Percentiles rank a stretch among this genome's conserved stretches.
These are phyloP conservation scores for Okamejei kenojei DNA, from an alignment of 2,797 vertebrate genomes.

Conservation along the genomic window DNA sequence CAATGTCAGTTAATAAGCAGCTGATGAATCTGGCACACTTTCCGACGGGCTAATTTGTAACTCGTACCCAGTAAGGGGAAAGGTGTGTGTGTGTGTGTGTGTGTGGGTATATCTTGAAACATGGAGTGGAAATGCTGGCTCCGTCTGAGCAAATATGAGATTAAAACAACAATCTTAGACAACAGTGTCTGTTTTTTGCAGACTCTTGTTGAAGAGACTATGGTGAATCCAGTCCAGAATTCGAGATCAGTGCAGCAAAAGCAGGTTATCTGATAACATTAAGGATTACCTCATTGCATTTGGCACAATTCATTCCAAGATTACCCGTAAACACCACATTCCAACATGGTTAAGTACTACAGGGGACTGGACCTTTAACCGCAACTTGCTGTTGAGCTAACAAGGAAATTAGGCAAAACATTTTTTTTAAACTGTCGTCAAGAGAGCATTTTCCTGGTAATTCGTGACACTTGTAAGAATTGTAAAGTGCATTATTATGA, in stretches of 20 bases:
- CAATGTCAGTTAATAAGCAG: background rate
- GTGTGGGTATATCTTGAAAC: too few species aligned
- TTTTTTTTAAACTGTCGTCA: background rate
- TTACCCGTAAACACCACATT: background rate
- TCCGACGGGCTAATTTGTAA: background rate
- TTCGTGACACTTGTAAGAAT: background rate
- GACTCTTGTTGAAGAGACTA: background rate
- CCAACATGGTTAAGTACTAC: background rate
- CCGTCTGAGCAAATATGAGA: constrained; percentile 14
- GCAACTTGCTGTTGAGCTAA: background rate
- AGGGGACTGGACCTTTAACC: constrained; percentile 9
- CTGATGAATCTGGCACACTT: background rate
- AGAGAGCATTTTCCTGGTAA: background rate
- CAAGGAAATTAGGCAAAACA: background rate
- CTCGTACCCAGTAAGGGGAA: background rate
- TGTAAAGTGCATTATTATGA: background rate
- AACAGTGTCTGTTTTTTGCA: background rate
- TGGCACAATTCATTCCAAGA: constrained; percentile 25
- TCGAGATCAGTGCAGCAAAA: constrained; percentile 9
- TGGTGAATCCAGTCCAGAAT: constrained; percentile 2
- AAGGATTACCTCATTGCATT: constrained; percentile 24
- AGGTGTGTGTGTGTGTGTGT: background rate
- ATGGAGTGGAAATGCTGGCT: background rate
- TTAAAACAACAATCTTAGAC: constrained; percentile 31
- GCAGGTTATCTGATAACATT: constrained; percentile 35